phyloP scores from a whole-genome alignment of 1,140 invertebrate genomes.

The Armadillidium nasatum region DNA sequence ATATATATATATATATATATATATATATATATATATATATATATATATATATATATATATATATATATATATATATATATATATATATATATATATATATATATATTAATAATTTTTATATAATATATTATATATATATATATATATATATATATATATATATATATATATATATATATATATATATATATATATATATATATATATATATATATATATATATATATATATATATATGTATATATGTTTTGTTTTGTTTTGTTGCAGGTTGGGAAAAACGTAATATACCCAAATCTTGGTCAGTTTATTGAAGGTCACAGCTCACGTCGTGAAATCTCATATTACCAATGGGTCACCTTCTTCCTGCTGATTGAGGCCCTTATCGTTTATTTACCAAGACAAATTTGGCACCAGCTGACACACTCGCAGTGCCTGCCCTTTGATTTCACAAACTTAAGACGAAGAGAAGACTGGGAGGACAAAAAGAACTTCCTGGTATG shows the following conservation, averaged over 20 bases:
- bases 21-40: too few species aligned
- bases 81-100: too few species aligned
- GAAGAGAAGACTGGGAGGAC: conserved; percentile 44
- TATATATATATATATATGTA: not conserved
- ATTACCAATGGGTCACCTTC: conserved; percentile 45
- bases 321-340: conserved; percentile 43
- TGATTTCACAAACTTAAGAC: conserved; percentile 44
- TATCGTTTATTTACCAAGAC: conserved; percentile 41
- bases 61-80: too few species aligned
- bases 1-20: conserved; percentile 16
- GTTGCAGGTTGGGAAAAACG: conserved; percentile 43
- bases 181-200: conserved; percentile 8
- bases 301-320: conserved; percentile 44
- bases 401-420: conserved; percentile 44
- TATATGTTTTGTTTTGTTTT: not conserved
- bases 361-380: conserved; percentile 44
- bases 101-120: too few species aligned
- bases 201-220: not conserved
- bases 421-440: conserved; percentile 45
- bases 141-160: too few species aligned
- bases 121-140: too few species aligned
- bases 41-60: too few species aligned
- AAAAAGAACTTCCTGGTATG: conserved; percentile 45
- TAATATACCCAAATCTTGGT: conserved; percentile 44
- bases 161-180: too few species aligned